Percentiles rank a stretch among this genome's conserved stretches.
Conservation (phyloP, 30 jellyfish, hydroid and myxozoan species). For the Pseudorhiza aurosa region DNA sequence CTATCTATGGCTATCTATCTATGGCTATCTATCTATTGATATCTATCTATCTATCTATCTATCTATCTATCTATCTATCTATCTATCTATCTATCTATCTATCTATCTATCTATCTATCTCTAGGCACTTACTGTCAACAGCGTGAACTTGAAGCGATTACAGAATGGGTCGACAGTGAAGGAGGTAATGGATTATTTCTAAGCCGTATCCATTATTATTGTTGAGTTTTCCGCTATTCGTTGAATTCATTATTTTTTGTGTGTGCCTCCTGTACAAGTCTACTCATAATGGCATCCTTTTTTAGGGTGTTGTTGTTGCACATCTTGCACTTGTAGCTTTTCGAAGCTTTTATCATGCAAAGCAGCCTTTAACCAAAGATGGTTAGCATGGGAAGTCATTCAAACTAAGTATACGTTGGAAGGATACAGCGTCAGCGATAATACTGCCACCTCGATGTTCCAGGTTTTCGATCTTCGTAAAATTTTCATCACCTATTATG, state of each 20-base stretch:
- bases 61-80: too few species aligned
- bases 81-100: too few species aligned
- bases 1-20: too few species aligned
- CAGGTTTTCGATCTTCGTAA: slow-evolving; percentile 93
- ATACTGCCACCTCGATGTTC: slow-evolving; percentile 94
- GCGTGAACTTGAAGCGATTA: slow-evolving; percentile 94
- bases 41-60: too few species aligned
- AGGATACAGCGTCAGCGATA: slow-evolving; percentile 96
- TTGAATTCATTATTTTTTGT: neutral
- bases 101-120: neutral
- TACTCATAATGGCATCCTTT: neutral
- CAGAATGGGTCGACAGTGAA: slow-evolving; percentile 93
- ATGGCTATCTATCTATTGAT: too few species aligned
- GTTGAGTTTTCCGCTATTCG: neutral
- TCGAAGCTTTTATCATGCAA: slow-evolving; percentile 70
- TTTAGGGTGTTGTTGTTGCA: slow-evolving; percentile 69
- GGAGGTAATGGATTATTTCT: slow-evolving; percentile 55
- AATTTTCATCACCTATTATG: slow-evolving; percentile 89
- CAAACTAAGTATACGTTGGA: slow-evolving; percentile 88
- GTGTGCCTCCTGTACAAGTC: too few species aligned
- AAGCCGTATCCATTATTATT: neutral
- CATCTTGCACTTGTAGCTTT: slow-evolving; percentile 63
- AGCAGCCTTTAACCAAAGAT: slow-evolving; percentile 86
- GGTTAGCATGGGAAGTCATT: slow-evolving; percentile 98
- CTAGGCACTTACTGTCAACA: slow-evolving; percentile 97